A percentile compares a stretch with the other conserved stretches of the same genome.
These are phyloP conservation scores for Periophthalmus modestus DNA, from an alignment of 2,113 vertebrate genomes.

Conservation along the genomic window DNA sequence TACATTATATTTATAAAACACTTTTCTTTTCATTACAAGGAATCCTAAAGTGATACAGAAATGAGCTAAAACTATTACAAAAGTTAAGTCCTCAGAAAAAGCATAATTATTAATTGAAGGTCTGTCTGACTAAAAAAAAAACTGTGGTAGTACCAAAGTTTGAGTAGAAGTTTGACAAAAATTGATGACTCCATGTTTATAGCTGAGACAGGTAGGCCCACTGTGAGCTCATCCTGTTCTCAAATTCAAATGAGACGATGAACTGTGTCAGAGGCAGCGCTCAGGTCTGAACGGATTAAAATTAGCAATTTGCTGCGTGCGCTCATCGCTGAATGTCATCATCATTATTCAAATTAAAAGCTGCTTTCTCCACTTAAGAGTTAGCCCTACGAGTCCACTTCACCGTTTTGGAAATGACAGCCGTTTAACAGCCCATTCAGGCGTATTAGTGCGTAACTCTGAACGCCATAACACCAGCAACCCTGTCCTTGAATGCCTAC, in stretches of 20 bases:
- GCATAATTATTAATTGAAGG: too few species aligned
- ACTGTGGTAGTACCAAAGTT: not conserved
- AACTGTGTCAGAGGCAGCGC: conserved; percentile 52
- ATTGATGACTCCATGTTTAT: conserved; percentile 37
- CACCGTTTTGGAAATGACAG: conserved; percentile 44
- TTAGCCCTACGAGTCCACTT: conserved; percentile 29
- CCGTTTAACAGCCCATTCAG: conserved; percentile 22
- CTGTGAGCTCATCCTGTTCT: conserved; percentile 36
- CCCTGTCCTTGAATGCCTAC: conserved; percentile 13
- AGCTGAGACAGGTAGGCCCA: conserved; percentile 42
- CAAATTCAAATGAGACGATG: conserved; percentile 58
- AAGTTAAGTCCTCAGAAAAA: too few species aligned
- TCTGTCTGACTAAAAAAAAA: too few species aligned
- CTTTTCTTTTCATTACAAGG: too few species aligned
- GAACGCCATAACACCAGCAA: conserved; percentile 16
- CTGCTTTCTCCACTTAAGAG: conserved; percentile 24
- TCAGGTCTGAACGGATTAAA: conserved; percentile 57
- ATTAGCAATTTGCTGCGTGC: conserved; percentile 54
- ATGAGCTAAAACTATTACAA: too few species aligned
- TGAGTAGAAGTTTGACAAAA: conserved; percentile 19
- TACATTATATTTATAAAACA: too few species aligned
- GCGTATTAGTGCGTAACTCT: conserved; percentile 15
- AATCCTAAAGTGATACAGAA: too few species aligned
- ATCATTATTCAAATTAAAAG: conserved; percentile 63
- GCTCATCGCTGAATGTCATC: conserved; percentile 54